phyloP scores from a whole-genome alignment of 2,888 invertebrate species.

The Trachelus stipa region DNA sequence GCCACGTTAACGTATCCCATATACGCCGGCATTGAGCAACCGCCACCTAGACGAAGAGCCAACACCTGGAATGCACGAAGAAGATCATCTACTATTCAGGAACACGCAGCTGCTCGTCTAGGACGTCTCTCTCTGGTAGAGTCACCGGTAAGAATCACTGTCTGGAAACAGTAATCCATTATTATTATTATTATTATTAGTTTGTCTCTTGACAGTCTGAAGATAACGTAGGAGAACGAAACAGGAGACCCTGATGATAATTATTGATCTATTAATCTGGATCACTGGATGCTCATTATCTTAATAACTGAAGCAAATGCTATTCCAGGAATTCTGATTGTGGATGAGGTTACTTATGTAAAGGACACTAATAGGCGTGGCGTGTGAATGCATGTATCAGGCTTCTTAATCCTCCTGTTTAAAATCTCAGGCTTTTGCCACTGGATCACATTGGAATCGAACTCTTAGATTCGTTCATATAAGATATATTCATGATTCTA shows the following conservation, averaged over 20 bases:
- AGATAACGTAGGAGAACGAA: not conserved
- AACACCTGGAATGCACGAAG: constrained; percentile 55
- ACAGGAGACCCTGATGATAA: not conserved
- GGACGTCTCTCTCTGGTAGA: constrained; percentile 53
- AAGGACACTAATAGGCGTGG: constrained; percentile 19
- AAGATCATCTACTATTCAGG: constrained; percentile 38
- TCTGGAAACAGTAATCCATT: not conserved
- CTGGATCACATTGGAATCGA: not conserved
- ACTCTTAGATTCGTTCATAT: not conserved
- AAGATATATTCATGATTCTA: not conserved
- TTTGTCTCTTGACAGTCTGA: not conserved
- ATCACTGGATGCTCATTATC: not conserved
- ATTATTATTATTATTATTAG: not conserved
- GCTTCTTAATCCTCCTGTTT: constrained; percentile 32
- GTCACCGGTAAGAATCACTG: constrained; percentile 40
- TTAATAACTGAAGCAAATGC: not conserved
- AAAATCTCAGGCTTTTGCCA: not conserved
- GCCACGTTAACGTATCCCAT: constrained; percentile 62
- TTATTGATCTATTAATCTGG: not conserved
- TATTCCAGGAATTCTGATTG: not conserved
- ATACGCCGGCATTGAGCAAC: constrained; percentile 58
- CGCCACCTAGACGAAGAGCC: constrained; percentile 52
- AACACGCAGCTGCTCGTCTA: constrained; percentile 39
- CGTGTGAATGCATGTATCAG: constrained; percentile 31
- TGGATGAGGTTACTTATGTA: constrained; percentile 19